Base-by-base conservation (phyloP, 2,797 vertebrate species). In the Muscicapa comitata region DNA sequence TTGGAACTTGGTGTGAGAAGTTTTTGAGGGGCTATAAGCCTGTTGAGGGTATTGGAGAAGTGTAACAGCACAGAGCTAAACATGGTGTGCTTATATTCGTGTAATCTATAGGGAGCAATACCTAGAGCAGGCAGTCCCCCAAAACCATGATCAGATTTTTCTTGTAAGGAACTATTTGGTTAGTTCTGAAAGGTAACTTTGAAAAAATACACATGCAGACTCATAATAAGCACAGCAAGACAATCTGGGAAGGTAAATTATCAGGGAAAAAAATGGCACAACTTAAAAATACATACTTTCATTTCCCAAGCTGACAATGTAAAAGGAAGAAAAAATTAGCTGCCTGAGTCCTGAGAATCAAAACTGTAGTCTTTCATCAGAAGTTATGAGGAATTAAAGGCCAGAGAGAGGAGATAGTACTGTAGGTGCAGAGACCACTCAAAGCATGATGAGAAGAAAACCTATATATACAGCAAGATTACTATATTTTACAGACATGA, bases 91-190 rank as follows among this genome's bases (percentile, higher is more conserved):
- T 11, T 68, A 1, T 51, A 65, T 61, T 68, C 5, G 26, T 55
- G 13, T 48, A 17, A 43, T 19, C 29, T 12, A 6, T 10, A 37
- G 10, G 21, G 23, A 75, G 12, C 31, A 75, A 51, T 45, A 57
- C 12, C 45, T 68, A 20, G 3, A 79, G 13, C 19, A 82, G 31
- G n/a, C 4, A 1, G 0, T 47, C 0, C 1, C 37, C 24, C 20
- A 72, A 50, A 90, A 59, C 21, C 10, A 20, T 71, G 3, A 47
- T 72, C n/a, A 33, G 18, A 53, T 82, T 93, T 73, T 12, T 42
- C 20, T 66, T 29, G 3, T 37, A 57, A 80, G 28, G 17, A 72
- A 7, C 9, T 51, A 12, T 63, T 43, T 31, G 9, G 4, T 67
- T 35, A 67, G 6, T 63, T 90, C n/a, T 71, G 51, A 78, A 85